Conservation (phyloP, 2,113 vertebrate genomes). For the Pterocles orientalis region DNA sequence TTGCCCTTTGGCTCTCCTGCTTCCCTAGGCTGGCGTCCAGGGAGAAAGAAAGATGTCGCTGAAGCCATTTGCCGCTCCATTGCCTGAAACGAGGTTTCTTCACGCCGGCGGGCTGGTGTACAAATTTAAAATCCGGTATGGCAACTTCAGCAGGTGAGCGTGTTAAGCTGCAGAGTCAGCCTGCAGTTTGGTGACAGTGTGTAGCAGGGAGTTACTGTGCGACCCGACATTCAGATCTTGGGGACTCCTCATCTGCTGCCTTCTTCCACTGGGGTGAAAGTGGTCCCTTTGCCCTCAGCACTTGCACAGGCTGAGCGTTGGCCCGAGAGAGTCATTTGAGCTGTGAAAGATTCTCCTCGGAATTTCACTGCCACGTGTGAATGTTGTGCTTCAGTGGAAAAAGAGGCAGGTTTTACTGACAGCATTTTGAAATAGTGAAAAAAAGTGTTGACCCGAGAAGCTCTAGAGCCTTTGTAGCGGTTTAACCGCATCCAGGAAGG, state of each 20-base stretch:
- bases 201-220: neutral
- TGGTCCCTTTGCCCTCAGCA: neutral
- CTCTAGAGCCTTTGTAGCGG: neutral
- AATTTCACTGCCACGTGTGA: neutral
- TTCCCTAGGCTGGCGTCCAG: constrained; percentile 1
- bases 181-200: neutral
- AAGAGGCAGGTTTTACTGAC: neutral
- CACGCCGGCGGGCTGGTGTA: constrained; percentile 79
- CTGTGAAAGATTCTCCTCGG: rapidly evolving
- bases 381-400: neutral
- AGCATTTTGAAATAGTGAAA: neutral
- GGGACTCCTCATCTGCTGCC: neutral
- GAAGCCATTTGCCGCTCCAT: constrained; percentile 79
- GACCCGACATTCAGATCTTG: no score
- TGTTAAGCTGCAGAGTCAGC: neutral
- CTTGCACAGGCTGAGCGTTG: neutral
- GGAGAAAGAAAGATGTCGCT: constrained; percentile 73
- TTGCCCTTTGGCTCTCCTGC: neutral
- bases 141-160: constrained; percentile 78
- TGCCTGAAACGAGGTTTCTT: constrained; percentile 85
- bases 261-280: neutral
- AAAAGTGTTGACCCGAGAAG: neutral
- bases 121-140: constrained; percentile 86
- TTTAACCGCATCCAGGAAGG: neutral
- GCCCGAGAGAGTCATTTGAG: no score